Evolutionary conservation across 1,140 invertebrate species (phyloP).

Genomic region (Gerris buenoi): DNA sequence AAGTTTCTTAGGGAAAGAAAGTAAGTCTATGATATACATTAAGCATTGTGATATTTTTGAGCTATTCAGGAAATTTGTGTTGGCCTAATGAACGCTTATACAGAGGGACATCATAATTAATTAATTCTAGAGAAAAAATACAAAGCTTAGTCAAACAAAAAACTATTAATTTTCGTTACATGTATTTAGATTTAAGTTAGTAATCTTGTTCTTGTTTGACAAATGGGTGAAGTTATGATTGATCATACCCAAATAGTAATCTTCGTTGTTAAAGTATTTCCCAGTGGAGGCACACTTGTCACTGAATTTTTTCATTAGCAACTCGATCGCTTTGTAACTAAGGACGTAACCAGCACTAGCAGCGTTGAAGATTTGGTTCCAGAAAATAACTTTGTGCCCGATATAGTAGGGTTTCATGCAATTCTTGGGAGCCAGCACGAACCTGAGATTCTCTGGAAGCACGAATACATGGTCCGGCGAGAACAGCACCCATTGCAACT

Average conservation of each 20-base stretch:
- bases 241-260: constrained; percentile 7
- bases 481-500: constrained; percentile 21
- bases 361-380: constrained; percentile 19
- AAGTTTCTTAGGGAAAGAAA: no score
- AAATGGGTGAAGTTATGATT: neutral
- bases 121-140: no score
- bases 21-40: no score
- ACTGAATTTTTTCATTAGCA: constrained; percentile 14
- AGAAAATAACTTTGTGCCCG: constrained; percentile 20
- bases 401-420: constrained; percentile 17
- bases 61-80: no score
- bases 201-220: no score
- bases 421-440: constrained; percentile 18
- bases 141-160: no score
- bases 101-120: no score
- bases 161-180: no score
- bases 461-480: constrained; percentile 20
- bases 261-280: neutral
- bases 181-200: no score
- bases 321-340: constrained; percentile 16
- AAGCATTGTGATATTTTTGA: no score
- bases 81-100: no score
- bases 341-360: constrained; percentile 19
- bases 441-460: constrained; percentile 23
- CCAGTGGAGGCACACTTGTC: constrained; percentile 9